Conservation (phyloP, 2,888 invertebrate species). For the Craniophora ligustri region DNA sequence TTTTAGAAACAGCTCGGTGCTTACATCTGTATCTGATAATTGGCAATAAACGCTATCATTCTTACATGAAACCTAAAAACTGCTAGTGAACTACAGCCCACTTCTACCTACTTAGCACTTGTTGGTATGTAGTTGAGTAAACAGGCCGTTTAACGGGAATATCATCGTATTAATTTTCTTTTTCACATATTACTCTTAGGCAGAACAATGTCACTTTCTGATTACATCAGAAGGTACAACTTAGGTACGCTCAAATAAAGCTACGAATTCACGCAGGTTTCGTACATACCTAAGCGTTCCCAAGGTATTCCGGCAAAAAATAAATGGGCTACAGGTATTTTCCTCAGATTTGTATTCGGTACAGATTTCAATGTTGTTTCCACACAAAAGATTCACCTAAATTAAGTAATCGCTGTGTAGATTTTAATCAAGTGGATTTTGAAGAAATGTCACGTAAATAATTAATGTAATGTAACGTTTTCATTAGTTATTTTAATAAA, state of each 20-base stretch:
- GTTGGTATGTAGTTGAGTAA: not conserved
- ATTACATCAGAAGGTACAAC: slow-evolving; percentile 5
- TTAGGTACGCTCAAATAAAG: slow-evolving; percentile 21
- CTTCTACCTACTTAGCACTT: not conserved
- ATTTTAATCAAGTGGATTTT: slow-evolving; percentile 20
- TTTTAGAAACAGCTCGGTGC: no score
- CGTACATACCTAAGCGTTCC: slow-evolving; percentile 14
- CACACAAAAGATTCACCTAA: slow-evolving; percentile 27
- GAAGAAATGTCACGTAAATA: no score
- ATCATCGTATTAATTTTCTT: not conserved
- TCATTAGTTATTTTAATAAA: no score
- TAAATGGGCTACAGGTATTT: slow-evolving; percentile 24
- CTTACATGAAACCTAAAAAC: no score
- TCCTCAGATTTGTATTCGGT: slow-evolving; percentile 17
- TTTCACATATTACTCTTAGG: not conserved
- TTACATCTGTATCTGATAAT: no score
- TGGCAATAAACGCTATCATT: no score
- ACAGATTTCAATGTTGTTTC: slow-evolving; percentile 29
- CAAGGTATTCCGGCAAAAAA: slow-evolving; percentile 23
- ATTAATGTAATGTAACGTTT: no score
- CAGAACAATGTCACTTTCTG: not conserved
- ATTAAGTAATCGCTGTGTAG: slow-evolving; percentile 25
- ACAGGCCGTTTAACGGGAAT: no score
- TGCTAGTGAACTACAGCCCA: no score
- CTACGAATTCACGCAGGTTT: slow-evolving; percentile 12